Evolutionary conservation across 2,888 invertebrate genomes (phyloP).

Genomic region (Hydriomena furcata): DNA sequence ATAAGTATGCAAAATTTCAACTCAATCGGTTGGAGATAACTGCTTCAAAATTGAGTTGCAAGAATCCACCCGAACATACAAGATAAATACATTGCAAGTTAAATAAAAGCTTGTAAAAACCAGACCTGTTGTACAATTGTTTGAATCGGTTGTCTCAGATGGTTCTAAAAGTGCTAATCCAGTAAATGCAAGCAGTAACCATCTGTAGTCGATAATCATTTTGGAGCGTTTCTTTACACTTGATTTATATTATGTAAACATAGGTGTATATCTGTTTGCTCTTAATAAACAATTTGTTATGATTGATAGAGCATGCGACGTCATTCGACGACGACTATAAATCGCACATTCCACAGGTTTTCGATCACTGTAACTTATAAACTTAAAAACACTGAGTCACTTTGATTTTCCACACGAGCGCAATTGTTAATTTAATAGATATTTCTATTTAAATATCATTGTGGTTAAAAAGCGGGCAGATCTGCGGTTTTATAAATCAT

Average conservation of each 20-base stretch:
- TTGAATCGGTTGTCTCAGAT: conserved; percentile 37
- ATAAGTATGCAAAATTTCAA: no score
- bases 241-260: conserved; percentile 41
- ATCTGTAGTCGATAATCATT: conserved; percentile 55
- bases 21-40: no score
- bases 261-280: conserved; percentile 44
- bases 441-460: conserved; percentile 41
- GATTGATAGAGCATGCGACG: conserved; percentile 47
- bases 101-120: no score
- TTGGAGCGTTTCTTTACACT: conserved; percentile 45
- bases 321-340: conserved; percentile 45
- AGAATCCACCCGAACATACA: no score
- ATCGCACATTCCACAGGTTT: conserved; percentile 59
- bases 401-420: conserved; percentile 55
- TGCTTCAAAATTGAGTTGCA: no score
- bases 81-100: no score
- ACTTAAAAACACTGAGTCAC: conserved; percentile 72
- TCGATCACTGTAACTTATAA: conserved; percentile 58
- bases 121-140: no score
- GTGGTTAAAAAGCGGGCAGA: no score
- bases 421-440: conserved; percentile 45
- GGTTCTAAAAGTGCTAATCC: conserved; percentile 41
- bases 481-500: conserved; percentile 3
- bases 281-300: conserved; percentile 46
- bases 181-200: conserved; percentile 47